A percentile compares a stretch with the other conserved stretches of the same genome.
Conservation (phyloP, 2,113 vertebrate species). For the Grus americana region DNA sequence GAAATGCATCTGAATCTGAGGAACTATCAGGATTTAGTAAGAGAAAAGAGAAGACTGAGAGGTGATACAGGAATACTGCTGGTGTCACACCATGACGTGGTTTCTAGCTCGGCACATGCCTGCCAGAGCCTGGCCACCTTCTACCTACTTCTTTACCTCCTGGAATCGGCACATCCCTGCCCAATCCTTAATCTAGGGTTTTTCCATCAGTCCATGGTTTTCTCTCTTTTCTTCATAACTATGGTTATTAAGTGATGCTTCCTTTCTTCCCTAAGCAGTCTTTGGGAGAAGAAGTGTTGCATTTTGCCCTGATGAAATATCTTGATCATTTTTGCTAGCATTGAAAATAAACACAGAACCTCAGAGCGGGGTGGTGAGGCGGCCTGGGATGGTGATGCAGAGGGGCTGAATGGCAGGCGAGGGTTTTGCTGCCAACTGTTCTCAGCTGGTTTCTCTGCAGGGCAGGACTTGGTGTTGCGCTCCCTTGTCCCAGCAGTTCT, state of each 20-base stretch:
- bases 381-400: not conserved
- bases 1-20: not conserved
- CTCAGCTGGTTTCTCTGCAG: not conserved
- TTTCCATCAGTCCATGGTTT: not conserved
- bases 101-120: not conserved
- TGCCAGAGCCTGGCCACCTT: not conserved
- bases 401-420: not conserved
- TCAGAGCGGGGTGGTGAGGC: accelerated
- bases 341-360: accelerated
- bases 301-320: not conserved
- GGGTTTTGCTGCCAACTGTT: not conserved
- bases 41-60: not conserved
- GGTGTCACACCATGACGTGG: accelerated
- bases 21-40: not conserved
- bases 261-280: not conserved
- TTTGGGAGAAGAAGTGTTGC: not conserved
- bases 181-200: not conserved
- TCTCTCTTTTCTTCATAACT: not conserved
- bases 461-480: accelerated
- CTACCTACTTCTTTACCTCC: not conserved
- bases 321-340: not conserved
- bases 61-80: not conserved
- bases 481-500: not conserved
- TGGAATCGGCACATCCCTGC: not conserved
- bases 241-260: not conserved